Conservation (phyloP, 2,888 invertebrate genomes). For the Trisateles emortualis region DNA sequence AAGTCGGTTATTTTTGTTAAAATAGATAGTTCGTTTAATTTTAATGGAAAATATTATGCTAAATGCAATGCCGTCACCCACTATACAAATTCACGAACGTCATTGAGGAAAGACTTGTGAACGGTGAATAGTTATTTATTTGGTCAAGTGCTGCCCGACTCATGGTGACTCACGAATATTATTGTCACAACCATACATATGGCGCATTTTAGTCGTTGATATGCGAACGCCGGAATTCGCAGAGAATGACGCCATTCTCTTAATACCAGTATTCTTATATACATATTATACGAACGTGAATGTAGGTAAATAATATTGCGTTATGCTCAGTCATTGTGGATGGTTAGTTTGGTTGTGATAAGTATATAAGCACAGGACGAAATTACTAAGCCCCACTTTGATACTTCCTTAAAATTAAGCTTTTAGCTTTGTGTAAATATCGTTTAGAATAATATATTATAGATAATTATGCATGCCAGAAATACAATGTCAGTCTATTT, state of each 20-base stretch:
- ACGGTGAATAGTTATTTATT: conserved; percentile 78
- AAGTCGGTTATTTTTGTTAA: too few species aligned
- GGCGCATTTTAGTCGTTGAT: conserved; percentile 77
- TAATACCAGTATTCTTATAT: conserved; percentile 56
- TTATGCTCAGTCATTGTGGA: conserved; percentile 18
- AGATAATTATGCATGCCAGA: background rate
- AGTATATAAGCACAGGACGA: conserved; percentile 2
- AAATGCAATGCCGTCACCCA: background rate
- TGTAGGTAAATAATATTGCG: conserved; percentile 34
- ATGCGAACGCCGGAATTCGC: conserved; percentile 73
- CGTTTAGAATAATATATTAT: background rate
- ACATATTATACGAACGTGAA: conserved; percentile 23
- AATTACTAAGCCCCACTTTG: background rate
- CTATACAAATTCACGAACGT: conserved; percentile 39
- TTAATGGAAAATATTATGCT: background rate
- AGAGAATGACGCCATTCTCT: conserved; percentile 81
- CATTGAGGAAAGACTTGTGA: conserved; percentile 70
- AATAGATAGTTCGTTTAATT: too few species aligned
- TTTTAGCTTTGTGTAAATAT: background rate
- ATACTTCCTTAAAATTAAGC: background rate
- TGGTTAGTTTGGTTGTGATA: conserved; percentile 3
- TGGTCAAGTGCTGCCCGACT: conserved; percentile 75
- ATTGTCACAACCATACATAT: conserved; percentile 79
- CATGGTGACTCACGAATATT: conserved; percentile 79
- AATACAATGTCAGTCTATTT: background rate